Conservation (phyloP, 2,888 invertebrate species). For the Eulithis testata region DNA sequence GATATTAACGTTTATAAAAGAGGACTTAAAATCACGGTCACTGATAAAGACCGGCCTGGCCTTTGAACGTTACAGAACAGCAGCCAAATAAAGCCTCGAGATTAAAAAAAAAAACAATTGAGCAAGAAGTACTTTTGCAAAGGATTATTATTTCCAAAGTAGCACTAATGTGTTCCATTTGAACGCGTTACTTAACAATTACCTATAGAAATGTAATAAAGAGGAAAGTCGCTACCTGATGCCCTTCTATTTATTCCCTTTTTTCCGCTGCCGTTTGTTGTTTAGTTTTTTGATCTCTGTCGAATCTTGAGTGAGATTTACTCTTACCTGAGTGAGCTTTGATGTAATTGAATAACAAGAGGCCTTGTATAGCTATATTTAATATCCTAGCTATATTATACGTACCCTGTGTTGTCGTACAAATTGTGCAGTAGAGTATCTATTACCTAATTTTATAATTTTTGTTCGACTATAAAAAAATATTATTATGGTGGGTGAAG, state of each 20-base stretch:
- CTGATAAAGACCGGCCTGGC: too few species aligned
- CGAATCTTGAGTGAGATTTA: slow-evolving; percentile 11
- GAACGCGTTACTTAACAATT: slow-evolving; percentile 59
- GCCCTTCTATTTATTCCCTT: slow-evolving; percentile 47
- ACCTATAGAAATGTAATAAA: slow-evolving; percentile 40
- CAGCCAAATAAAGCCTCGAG: not conserved
- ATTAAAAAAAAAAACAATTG: not conserved
- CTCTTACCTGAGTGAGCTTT: slow-evolving; percentile 26
- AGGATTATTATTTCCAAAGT: slow-evolving; percentile 36
- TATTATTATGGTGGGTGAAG: too few species aligned
- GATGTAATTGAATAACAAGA: slow-evolving; percentile 15
- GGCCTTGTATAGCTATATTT: not conserved
- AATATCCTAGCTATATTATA: not conserved
- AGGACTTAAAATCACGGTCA: too few species aligned
- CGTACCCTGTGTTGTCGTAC: too few species aligned
- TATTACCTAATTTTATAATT: too few species aligned
- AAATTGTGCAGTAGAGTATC: too few species aligned
- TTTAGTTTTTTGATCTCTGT: slow-evolving; percentile 33
- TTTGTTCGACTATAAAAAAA: too few species aligned
- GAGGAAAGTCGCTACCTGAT: slow-evolving; percentile 60
- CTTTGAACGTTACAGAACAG: too few species aligned
- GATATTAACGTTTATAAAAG: not conserved
- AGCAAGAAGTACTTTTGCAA: slow-evolving; percentile 1
- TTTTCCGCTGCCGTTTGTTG: slow-evolving; percentile 52
- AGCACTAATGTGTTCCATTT: slow-evolving; percentile 59